These are phyloP conservation scores for human (Homo sapiens) DNA, from an alignment of 2,113 vertebrate genomes.

Conservation along the genomic window GRCh38 chr2:200258501-200259000, in stretches of 20 bases:
- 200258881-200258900: neutral
- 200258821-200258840: slow-evolving; percentile 16
- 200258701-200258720: neutral
- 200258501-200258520: neutral
- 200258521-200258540: neutral
- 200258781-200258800: neutral
- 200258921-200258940: neutral
- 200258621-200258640: slow-evolving; percentile 22
- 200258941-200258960: neutral
- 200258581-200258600: slow-evolving; percentile 34
- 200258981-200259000: neutral
- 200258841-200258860: neutral
- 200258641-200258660: slow-evolving; percentile 14
- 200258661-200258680: slow-evolving; percentile 16
- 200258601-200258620: neutral
- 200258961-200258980: neutral
- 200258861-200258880: neutral
- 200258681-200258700: neutral
- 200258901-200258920: neutral
- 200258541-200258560: neutral
- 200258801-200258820: neutral
- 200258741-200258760: neutral
- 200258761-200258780: neutral
- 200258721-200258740: neutral
- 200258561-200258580: neutral